Base-by-base conservation (phyloP, 2,888 invertebrate species). In the Urechis unicinctus region DNA sequence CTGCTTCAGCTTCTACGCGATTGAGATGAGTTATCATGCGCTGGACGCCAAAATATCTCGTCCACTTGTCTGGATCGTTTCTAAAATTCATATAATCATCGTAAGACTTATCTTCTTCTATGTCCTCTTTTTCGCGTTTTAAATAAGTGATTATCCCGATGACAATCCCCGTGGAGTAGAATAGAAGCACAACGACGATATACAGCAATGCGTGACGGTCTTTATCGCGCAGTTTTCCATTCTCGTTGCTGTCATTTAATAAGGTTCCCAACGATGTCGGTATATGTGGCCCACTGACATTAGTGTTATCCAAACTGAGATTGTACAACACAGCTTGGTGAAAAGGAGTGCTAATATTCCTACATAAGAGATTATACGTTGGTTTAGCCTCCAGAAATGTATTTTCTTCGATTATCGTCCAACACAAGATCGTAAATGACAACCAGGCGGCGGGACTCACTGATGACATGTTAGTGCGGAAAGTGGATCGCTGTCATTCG, bases 41-140 rank as follows among this genome's bases (percentile, higher is more conserved):
- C 28, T 61, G 59, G 21, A 64, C 64, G n/a, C 50, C 50, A 22
- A 59, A 57, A 54, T 54, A 53, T 44, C 65, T 62, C 31, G 59
- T 53, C 26, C 55, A 36, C 51, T 58, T 60, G 55, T 62, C 65
- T 0, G 66, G 66, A 44, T 67, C 68, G 31, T 58, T 45, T 24
- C 65, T 63, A 42, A 67, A 57, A 41, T 59, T 66, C 31, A 76
- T 63, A 62, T 72, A 76, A 52, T 70, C 66, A 47, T 72, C 70
- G 58, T 73, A 75, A 50, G 68, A 60, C 61, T 71, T 73, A 51
- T 70, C 70, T 57, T 77, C 75, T 55, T 73, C 71, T 53, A 72
- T 69, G 50, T 77, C 71, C 5, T 59, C 58, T 51, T 65, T 66
- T 54, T 71, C 71, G 24, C 68, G 58, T 58, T 69, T 70, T 24